Conservation (phyloP, 2,113 vertebrate species). For the Benitochromis conjunctus region DNA sequence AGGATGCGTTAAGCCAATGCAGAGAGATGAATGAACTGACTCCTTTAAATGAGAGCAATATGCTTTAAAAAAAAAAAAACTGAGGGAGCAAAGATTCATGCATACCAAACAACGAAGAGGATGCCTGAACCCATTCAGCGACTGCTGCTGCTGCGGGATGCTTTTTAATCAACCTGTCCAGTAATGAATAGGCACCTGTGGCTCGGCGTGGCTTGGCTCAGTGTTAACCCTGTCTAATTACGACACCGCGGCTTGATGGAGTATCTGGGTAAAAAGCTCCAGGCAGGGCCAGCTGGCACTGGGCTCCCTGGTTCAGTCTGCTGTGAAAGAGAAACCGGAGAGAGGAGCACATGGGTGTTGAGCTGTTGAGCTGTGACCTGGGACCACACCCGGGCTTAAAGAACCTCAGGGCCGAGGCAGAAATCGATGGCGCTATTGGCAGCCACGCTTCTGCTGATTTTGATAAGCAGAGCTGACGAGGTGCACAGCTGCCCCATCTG, state of each 20-base stretch:
- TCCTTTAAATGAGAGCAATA: neutral
- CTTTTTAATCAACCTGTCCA: slow-evolving; percentile 21
- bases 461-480: neutral
- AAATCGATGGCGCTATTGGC: slow-evolving; percentile 34
- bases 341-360: neutral
- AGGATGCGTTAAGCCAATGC: neutral
- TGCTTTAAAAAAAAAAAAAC: neutral
- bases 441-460: neutral
- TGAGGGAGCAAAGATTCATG: neutral
- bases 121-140: neutral
- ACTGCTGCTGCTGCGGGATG: neutral
- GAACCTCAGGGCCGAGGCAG: neutral
- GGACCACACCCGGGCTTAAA: slow-evolving; percentile 3
- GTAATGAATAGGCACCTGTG: slow-evolving; percentile 48
- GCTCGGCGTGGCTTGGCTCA: slow-evolving; percentile 10
- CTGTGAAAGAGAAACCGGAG: slow-evolving; percentile 32
- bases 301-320: slow-evolving; percentile 14
- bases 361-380: slow-evolving; percentile 43
- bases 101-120: neutral
- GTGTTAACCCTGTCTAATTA: slow-evolving; percentile 60
- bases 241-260: slow-evolving; percentile 37
- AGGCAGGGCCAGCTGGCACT: slow-evolving; percentile 40
- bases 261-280: slow-evolving; percentile 29
- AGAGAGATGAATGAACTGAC: slow-evolving; percentile 16
- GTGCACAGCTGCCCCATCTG: neutral